These are phyloP conservation scores for Tyria jacobaeae DNA, from an alignment of 2,888 invertebrate genomes.

Conservation along the genomic window DNA sequence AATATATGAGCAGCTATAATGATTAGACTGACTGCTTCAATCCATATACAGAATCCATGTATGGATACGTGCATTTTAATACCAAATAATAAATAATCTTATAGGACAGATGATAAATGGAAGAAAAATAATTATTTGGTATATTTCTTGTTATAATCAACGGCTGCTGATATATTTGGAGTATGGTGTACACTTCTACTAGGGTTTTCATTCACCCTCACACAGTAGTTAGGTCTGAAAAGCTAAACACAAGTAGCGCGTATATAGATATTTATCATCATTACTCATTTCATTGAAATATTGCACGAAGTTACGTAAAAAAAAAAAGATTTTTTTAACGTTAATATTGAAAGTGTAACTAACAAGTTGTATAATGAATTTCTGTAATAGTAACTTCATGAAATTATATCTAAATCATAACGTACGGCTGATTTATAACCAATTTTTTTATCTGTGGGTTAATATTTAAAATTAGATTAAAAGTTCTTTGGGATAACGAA, in stretches of 20 bases:
- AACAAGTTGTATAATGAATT: neutral
- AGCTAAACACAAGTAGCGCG: conserved; percentile 43
- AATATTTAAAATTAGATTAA: conserved; percentile 2
- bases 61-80: conserved; percentile 15
- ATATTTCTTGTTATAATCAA: conserved; percentile 8
- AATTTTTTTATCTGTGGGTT: neutral
- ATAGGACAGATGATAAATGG: conserved; percentile 13
- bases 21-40: conserved; percentile 19
- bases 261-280: conserved; percentile 40
- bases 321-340: no score
- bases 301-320: conserved; percentile 39
- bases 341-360: neutral
- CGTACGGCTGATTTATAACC: conserved; percentile 48
- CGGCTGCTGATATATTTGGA: conserved; percentile 35
- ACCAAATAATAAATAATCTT: conserved; percentile 2
- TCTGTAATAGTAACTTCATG: conserved; percentile 41
- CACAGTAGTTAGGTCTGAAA: conserved; percentile 39
- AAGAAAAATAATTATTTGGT: no score
- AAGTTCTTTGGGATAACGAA: neutral
- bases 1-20: conserved; percentile 40
- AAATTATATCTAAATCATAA: conserved; percentile 30
- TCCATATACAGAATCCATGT: conserved; percentile 5
- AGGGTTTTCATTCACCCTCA: conserved; percentile 29
- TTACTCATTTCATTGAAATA: conserved; percentile 34
- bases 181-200: conserved; percentile 1